phyloP scores from a whole-genome alignment of 1,140 invertebrate species.

The Lepidostoma basale region DNA sequence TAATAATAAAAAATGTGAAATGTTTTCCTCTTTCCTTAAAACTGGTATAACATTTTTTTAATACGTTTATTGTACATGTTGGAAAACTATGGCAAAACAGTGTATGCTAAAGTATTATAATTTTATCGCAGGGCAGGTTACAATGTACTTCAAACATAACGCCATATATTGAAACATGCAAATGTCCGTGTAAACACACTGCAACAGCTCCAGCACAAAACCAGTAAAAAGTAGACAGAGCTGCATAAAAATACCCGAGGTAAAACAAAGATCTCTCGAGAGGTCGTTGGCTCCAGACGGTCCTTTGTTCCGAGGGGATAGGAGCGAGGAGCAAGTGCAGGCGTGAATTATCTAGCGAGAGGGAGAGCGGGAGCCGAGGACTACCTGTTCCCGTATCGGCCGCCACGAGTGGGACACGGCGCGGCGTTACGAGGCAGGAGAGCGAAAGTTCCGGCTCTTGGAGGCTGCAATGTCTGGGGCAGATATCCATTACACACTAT shows the following conservation, averaged over 20 bases:
- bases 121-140: too few species aligned
- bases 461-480: not conserved
- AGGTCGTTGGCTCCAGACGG: constrained; percentile 23
- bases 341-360: constrained; percentile 14
- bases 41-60: too few species aligned
- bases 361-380: not conserved
- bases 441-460: not conserved
- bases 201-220: too few species aligned
- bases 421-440: not conserved
- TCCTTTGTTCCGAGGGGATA: constrained; percentile 16
- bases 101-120: too few species aligned
- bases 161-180: too few species aligned
- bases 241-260: constrained; percentile 15
- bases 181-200: too few species aligned
- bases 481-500: not conserved
- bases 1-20: too few species aligned
- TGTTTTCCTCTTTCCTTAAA: too few species aligned
- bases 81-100: too few species aligned
- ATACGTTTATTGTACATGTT: too few species aligned
- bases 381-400: too few species aligned
- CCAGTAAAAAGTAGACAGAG: not conserved
- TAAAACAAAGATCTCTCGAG: constrained; percentile 10
- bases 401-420: not conserved
- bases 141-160: too few species aligned
- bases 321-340: constrained; percentile 7